Conservation (phyloP, 2,888 invertebrate genomes). For the Melieria crassipennis region DNA sequence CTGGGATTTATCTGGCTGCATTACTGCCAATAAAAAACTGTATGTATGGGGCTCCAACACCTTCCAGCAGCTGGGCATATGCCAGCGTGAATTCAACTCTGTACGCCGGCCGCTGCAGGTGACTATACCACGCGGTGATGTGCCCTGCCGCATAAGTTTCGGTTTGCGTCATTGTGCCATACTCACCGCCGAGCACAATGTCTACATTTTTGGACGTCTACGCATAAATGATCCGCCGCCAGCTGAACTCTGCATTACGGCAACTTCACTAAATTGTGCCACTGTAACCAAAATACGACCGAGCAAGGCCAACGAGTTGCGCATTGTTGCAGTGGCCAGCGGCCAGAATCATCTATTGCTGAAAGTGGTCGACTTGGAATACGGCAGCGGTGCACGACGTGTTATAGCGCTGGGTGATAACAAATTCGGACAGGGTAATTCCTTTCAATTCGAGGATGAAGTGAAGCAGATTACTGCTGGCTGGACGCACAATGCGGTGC, state of each 20-base stretch:
- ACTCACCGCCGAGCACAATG: slow-evolving; percentile 57
- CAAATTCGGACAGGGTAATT: slow-evolving; percentile 78
- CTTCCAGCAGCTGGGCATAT: slow-evolving; percentile 79
- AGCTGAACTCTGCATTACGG: slow-evolving; percentile 54
- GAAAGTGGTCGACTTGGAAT: slow-evolving; percentile 47
- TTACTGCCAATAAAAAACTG: slow-evolving; percentile 74
- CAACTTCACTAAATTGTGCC: slow-evolving; percentile 56
- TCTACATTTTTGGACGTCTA: slow-evolving; percentile 62
- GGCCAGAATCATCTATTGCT: slow-evolving; percentile 79
- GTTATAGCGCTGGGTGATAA: slow-evolving; percentile 83
- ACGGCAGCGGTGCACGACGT: slow-evolving; percentile 56
- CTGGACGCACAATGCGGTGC: slow-evolving; percentile 81
- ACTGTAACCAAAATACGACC: slow-evolving; percentile 55
- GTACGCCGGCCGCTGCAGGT: slow-evolving; percentile 60
- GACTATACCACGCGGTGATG: slow-evolving; percentile 57
- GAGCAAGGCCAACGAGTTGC: slow-evolving; percentile 59
- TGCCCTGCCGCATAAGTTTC: slow-evolving; percentile 54
- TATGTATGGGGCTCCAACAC: slow-evolving; percentile 87
- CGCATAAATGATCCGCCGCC: slow-evolving; percentile 56
- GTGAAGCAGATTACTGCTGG: slow-evolving; percentile 72
- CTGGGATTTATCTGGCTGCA: slow-evolving; percentile 84
- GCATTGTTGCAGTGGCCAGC: slow-evolving; percentile 74
- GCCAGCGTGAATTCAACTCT: slow-evolving; percentile 62
- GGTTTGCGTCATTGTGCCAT: slow-evolving; percentile 62
- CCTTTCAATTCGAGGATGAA: slow-evolving; percentile 67